Percentiles rank a stretch among this genome's conserved stretches.
Conservation (phyloP, 2,888 invertebrate genomes). For the Scaptomyza caliginosa region DNA sequence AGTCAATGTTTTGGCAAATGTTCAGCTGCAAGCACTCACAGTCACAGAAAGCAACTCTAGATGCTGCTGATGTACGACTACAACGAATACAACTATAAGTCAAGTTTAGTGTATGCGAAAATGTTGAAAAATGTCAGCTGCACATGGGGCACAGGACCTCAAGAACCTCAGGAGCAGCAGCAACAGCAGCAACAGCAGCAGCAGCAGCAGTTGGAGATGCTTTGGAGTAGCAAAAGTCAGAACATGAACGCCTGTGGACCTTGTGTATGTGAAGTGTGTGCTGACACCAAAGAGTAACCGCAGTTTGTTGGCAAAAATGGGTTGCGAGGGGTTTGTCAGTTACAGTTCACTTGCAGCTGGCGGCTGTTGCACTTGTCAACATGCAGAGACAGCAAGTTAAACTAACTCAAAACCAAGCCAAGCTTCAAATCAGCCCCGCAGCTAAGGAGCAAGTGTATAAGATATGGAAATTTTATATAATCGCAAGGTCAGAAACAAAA, state of each 20-base stretch:
- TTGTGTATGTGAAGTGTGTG: slow-evolving; percentile 25
- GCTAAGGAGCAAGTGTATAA: background rate
- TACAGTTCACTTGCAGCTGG: slow-evolving; percentile 47
- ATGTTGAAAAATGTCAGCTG: slow-evolving; percentile 59
- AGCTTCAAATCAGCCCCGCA: background rate
- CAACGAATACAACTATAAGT: background rate
- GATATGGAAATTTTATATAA: too few species aligned
- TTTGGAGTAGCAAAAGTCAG: slow-evolving; percentile 16
- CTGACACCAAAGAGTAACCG: slow-evolving; percentile 31
- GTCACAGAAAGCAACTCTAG: background rate
- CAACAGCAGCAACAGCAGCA: background rate
- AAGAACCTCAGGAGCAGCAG: slow-evolving; percentile 8
- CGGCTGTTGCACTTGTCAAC: slow-evolving; percentile 68
- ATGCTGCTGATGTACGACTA: background rate
- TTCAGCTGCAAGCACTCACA: slow-evolving; percentile 19
- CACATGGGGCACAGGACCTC: slow-evolving; percentile 36
- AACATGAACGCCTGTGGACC: slow-evolving; percentile 19
- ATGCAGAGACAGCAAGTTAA: slow-evolving; percentile 42
- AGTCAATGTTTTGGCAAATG: slow-evolving; percentile 64
- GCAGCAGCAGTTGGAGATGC: too few species aligned
- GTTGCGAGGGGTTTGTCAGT: background rate
- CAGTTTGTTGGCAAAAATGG: background rate
- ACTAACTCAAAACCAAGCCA: slow-evolving; percentile 5
- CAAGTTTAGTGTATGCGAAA: background rate
- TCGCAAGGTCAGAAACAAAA: too few species aligned